Evolutionary conservation across 2,888 invertebrate genomes (phyloP), one percentile per base, ranked within the genome.

Genomic region (Germaria angustata): DNA sequence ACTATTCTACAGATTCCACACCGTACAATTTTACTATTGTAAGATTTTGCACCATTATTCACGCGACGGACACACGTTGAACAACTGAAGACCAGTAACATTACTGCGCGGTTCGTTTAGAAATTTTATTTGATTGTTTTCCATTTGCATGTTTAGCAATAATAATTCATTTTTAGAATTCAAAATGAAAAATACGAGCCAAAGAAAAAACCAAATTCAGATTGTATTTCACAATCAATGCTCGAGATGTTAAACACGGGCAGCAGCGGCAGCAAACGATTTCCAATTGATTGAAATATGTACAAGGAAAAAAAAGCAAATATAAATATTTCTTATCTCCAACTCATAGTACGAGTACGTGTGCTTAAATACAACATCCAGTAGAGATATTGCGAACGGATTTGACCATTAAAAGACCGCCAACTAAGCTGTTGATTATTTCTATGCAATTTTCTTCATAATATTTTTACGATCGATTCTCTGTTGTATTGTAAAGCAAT

Each of bases 181-280:
- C 3, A 51, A 63, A 71, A 61, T 66, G 44, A 28, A 41, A 41
- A 53, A 61, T 28, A 41, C 17, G 61, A 59, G 24, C n/a, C n/a
- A n/a, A 11, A 11, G 7, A 49, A 32, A 61, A 28, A 69, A 39
- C 36, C 6, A 49, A 57, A 49, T 75, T 57, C 36, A 66, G 73
- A 69, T 82, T 75, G 75, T 79, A 82, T 82, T 82, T 79, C 66
- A 76, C 75, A 82, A 82, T 79, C 78, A 82, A 75, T 75, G 73
- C 44, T 82, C 57, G 44, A 57, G 59, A 53, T 82, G 79, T 79
- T 76, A 65, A 76, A 76, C 71, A 75, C 57, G 73, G 71, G 59
- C 78, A 65, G 46, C 63, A 73, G 55, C 41, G 34, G 41, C 55
- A 69, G 28, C 34, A 51, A 66, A 59, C 34, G 32, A 72, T 61